These are phyloP conservation scores for Gymnocheta viridis DNA, from an alignment of 2,888 invertebrate genomes.

Conservation along the genomic window DNA sequence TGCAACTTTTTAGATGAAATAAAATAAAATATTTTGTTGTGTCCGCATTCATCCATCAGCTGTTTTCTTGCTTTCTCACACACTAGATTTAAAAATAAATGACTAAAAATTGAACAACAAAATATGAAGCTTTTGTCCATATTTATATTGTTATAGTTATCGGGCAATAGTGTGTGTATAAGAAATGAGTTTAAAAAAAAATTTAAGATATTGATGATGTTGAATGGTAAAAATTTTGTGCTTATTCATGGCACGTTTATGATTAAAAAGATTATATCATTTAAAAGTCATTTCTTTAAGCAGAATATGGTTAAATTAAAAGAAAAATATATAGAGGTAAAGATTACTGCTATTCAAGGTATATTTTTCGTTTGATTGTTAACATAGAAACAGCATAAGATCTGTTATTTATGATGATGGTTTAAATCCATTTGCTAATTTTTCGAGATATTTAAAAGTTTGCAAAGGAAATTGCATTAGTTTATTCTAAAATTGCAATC, in stretches of 20 bases:
- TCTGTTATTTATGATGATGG: too few relatives aligned
- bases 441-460: too few relatives aligned
- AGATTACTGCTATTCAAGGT: neutral
- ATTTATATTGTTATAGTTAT: neutral
- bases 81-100: neutral
- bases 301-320: constrained; percentile 12
- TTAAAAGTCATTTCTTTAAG: constrained; percentile 26
- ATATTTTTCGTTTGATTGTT: neutral
- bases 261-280: constrained; percentile 68
- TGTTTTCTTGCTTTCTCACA: constrained; percentile 28
- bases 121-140: constrained; percentile 12
- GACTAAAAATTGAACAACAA: constrained; percentile 3
- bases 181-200: neutral
- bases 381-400: too few relatives aligned
- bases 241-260: constrained; percentile 70
- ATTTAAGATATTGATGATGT: constrained; percentile 48
- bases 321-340: neutral
- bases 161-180: neutral
- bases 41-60: neutral
- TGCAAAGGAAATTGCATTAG: too few relatives aligned
- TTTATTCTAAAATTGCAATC: too few relatives aligned
- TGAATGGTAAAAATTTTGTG: constrained; percentile 47
- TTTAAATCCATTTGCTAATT: too few relatives aligned
- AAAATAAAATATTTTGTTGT: constrained; percentile 29
- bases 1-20: constrained; percentile 47